A percentile compares a stretch with the other conserved stretches of the same genome.
Evolutionary conservation across 2,888 invertebrate species (phyloP).

Genomic region (Latrodectus hesperus): DNA sequence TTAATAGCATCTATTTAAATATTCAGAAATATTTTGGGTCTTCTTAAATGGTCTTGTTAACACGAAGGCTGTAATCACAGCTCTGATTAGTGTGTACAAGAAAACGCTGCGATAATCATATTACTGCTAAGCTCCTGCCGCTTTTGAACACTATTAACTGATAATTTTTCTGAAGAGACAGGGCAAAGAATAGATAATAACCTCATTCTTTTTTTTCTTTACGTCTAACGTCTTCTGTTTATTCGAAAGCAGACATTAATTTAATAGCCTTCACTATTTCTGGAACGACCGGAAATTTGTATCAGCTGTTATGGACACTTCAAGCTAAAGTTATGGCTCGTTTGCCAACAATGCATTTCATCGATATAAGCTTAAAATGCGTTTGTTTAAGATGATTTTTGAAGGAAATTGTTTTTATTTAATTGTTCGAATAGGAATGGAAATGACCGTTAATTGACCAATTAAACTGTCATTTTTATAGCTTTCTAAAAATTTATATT

Average conservation of each 20-base stretch:
- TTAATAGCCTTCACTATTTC: neutral
- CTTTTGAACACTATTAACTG: constrained; percentile 37
- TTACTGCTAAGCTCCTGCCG: neutral
- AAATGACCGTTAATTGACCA: too few relatives aligned
- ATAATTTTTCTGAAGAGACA: constrained; percentile 2
- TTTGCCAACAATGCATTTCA: too few relatives aligned
- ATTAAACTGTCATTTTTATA: too few relatives aligned
- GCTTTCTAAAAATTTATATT: too few relatives aligned
- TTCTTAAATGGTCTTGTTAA: constrained; percentile 46
- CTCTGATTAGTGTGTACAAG: neutral
- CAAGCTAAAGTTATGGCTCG: constrained; percentile 1
- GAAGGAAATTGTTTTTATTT: too few relatives aligned
- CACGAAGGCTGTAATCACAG: constrained; percentile 51
- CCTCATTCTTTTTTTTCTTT: neutral
- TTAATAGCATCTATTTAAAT: constrained; percentile 19
- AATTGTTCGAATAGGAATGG: too few relatives aligned
- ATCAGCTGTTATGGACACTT: neutral
- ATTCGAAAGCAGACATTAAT: neutral
- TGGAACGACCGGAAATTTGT: neutral
- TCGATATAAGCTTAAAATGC: too few relatives aligned
- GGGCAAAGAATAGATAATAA: neutral
- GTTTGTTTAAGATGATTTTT: too few relatives aligned
- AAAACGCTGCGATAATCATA: constrained; percentile 1
- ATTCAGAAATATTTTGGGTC: constrained; percentile 28
- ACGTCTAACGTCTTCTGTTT: neutral